A percentile compares a stretch with the other conserved stretches of the same genome.
Evolutionary conservation across 2,888 invertebrate species (phyloP).

Genomic region (Micoletzkya japonica): DNA sequence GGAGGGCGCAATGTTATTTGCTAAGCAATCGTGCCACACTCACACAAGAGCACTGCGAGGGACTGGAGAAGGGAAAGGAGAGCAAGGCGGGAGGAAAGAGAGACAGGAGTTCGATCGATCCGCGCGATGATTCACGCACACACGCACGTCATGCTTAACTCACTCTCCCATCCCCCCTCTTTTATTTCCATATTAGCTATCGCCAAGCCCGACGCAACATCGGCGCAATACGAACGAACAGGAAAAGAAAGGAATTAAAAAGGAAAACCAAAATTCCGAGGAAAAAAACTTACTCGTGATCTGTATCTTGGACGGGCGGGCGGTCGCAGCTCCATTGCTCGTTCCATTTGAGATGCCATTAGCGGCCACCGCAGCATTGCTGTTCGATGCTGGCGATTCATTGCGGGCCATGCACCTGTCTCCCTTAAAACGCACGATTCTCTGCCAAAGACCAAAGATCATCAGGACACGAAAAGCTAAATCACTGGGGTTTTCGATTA

Average conservation of each 20-base stretch:
- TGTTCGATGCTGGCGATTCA: slow-evolving; percentile 28
- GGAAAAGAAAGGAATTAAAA: slow-evolving; percentile 7
- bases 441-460: too few relatives aligned
- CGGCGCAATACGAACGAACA: neutral
- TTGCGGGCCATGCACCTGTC: slow-evolving; percentile 28
- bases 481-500: neutral
- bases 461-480: neutral
- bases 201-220: too few relatives aligned
- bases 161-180: too few relatives aligned
- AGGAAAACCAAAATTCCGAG: neutral
- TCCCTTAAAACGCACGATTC: too few relatives aligned
- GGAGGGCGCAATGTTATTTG: too few relatives aligned
- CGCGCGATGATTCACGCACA: neutral
- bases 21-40: too few relatives aligned
- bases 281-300: slow-evolving; percentile 21
- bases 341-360: slow-evolving; percentile 7
- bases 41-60: too few relatives aligned
- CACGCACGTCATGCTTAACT: neutral
- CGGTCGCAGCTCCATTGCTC: slow-evolving; percentile 8
- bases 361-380: slow-evolving; percentile 1
- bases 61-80: too few relatives aligned
- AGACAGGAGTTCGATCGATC: neutral
- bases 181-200: too few relatives aligned
- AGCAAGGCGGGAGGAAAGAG: too few relatives aligned
- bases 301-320: slow-evolving; percentile 17